A percentile compares a stretch with the other conserved stretches of the same genome.
These are phyloP conservation scores for Aromia moschata DNA, from an alignment of 2,888 invertebrate species.

Conservation along the genomic window DNA sequence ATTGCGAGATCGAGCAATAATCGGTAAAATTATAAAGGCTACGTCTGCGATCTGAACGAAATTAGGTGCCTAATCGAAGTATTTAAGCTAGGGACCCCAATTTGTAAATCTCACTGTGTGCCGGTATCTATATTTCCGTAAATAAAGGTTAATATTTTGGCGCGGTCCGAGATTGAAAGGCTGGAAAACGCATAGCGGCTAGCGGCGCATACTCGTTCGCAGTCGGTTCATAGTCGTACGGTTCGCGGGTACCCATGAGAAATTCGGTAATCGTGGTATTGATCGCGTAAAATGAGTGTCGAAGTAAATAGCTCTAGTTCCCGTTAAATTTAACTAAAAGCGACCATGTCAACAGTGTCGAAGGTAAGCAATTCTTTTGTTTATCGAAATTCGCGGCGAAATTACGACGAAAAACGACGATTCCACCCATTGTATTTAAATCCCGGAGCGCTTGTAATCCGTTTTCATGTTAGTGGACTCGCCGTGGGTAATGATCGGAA, in stretches of 20 bases:
- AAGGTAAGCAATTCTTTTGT: conserved; percentile 25
- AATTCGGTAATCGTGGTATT: conserved; percentile 27
- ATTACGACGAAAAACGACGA: too few relatives aligned
- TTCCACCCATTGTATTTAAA: too few relatives aligned
- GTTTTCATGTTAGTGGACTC: neutral
- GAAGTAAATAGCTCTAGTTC: conserved; percentile 21
- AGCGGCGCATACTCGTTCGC: conserved; percentile 30
- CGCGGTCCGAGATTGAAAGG: conserved; percentile 4
- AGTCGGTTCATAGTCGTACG: conserved; percentile 13
- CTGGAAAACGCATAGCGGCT: conserved; percentile 22
- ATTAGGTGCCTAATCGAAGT: too few relatives aligned
- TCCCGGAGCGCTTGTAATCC: neutral
- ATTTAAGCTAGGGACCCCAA: too few relatives aligned
- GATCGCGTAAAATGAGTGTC: conserved; percentile 34
- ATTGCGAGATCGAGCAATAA: too few relatives aligned
- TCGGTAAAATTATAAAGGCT: too few relatives aligned
- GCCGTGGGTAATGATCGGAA: conserved; percentile 7
- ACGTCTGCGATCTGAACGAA: too few relatives aligned
- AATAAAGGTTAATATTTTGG: too few relatives aligned
- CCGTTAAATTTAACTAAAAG: conserved; percentile 14
- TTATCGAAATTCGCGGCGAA: too few relatives aligned
- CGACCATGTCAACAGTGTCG: conserved; percentile 13
- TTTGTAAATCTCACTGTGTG: too few relatives aligned
- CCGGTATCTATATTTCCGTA: too few relatives aligned
- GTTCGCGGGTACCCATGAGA: conserved; percentile 17